Base-by-base conservation (phyloP, 2,888 invertebrate species). In the Eilema caniola region DNA sequence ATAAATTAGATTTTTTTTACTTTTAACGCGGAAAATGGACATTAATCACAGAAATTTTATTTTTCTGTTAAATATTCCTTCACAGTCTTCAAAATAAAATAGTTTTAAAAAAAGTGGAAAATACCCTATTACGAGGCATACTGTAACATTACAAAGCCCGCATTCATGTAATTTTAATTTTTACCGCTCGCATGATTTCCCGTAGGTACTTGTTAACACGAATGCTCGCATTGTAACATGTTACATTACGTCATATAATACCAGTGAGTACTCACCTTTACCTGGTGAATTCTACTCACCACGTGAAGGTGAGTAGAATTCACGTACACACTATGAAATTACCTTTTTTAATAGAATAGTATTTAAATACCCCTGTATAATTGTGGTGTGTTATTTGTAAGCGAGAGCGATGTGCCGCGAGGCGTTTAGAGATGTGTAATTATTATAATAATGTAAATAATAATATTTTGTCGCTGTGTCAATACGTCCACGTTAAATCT, bases 401-500 rank as follows among this genome's bases (percentile, higher is more conserved):
- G 76, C 78, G 75, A 70, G 71, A 67, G 66, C 57, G 72, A 77
- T 73, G 78, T 77, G 82, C 78, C 82, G 67, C 77, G 75, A 72
- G 79, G 77, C 74, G 77, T 83, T 79, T 78, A 78, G 79, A 74
- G 74, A 79, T 83, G 81, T 85, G 85, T 85, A 84, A 79, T 82
- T 77, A 74, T 74, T 67, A 75, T 73, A 57, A 82, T 83, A 25
- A 66, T 91, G 91, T 93, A 92, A 90, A 77, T 83, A 88, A 79
- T 83, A 80, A 77, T 83, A 88, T 85, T 91, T 91, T 90, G 87
- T 93, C 92, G 92, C 92, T 92, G 89, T 91, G 89, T 93, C 92
- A 86, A 93, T 83, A 94, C 94, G 95, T 95, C 94, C 95, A 93
- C 89, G 91, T 94, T 93, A 90, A 85, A 89, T 90, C 92, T 89